Evolutionary conservation across 2,888 invertebrate genomes (phyloP).

Genomic region (Glomeris marginata): DNA sequence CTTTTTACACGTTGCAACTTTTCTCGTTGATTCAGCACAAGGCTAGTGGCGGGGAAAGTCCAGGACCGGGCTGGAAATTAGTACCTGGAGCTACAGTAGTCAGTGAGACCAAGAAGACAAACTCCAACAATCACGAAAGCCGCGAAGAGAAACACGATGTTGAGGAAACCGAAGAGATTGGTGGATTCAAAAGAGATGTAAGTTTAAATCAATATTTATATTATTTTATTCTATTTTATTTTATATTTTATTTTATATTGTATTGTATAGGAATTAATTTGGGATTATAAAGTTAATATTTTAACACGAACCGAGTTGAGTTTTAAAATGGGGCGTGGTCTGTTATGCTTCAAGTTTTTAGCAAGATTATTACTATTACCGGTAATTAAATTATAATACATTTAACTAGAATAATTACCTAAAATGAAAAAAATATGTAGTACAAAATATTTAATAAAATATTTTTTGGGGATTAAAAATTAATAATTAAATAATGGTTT

Average conservation of each 20-base stretch:
- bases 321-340: too few species aligned
- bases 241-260: not conserved
- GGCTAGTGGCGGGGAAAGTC: constrained; percentile 6
- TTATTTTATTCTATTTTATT: not conserved
- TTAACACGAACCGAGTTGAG: too few species aligned
- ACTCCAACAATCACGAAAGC: constrained; percentile 4
- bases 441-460: not conserved
- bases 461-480: too few species aligned
- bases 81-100: constrained; percentile 8
- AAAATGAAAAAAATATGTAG: not conserved
- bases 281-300: not conserved
- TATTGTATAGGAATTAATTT: not conserved
- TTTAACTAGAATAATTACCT: too few species aligned
- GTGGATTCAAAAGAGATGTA: constrained; percentile 11
- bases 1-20: not conserved
- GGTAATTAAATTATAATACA: too few species aligned
- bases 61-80: constrained; percentile 8
- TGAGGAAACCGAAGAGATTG: constrained; percentile 10
- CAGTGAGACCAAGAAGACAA: constrained; percentile 4
- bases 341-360: too few species aligned
- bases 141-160: constrained; percentile 9
- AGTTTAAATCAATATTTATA: not conserved
- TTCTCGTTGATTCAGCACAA: constrained; percentile 9
- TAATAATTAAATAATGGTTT: too few species aligned
- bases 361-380: too few species aligned